phyloP scores from a whole-genome alignment of 1,140 invertebrate species.

The Caenorhabditis remanei region DNA sequence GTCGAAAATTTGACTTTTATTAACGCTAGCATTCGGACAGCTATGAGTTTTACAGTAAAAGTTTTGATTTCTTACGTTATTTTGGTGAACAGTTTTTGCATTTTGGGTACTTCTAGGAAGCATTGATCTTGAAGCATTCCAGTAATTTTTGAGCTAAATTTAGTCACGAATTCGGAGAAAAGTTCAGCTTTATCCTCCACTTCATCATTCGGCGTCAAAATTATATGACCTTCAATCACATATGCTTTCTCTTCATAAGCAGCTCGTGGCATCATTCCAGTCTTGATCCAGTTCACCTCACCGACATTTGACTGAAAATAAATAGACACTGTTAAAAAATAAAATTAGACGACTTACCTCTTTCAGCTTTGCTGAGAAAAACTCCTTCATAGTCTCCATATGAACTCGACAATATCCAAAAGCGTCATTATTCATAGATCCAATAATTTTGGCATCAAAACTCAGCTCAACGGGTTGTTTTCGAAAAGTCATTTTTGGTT shows the following conservation, averaged over 20 bases:
- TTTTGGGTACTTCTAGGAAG: constrained; percentile 50
- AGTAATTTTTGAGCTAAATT: background rate
- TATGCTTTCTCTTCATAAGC: constrained; percentile 50
- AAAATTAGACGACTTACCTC: background rate
- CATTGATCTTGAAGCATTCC: constrained; percentile 56
- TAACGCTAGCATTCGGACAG: no score
- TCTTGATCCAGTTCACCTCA: constrained; percentile 8
- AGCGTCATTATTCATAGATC: background rate
- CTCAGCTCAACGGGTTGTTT: constrained; percentile 18
- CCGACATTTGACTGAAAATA: constrained; percentile 45
- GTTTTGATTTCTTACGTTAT: constrained; percentile 47
- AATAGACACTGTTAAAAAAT: no score
- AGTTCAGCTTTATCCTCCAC: background rate
- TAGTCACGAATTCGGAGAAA: background rate
- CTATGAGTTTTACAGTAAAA: no score
- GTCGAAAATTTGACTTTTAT: no score
- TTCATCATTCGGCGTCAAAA: background rate
- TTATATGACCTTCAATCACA: constrained; percentile 5
- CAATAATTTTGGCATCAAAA: background rate
- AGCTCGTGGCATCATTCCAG: constrained; percentile 24
- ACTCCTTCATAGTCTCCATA: constrained; percentile 11
- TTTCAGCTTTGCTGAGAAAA: background rate
- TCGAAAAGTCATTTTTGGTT: background rate
- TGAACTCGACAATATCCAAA: constrained; percentile 7
- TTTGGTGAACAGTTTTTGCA: constrained; percentile 18